phyloP scores from a whole-genome alignment of 64 coral and sea anemone genomes.

The Dendrophyllia cribrosa region DNA sequence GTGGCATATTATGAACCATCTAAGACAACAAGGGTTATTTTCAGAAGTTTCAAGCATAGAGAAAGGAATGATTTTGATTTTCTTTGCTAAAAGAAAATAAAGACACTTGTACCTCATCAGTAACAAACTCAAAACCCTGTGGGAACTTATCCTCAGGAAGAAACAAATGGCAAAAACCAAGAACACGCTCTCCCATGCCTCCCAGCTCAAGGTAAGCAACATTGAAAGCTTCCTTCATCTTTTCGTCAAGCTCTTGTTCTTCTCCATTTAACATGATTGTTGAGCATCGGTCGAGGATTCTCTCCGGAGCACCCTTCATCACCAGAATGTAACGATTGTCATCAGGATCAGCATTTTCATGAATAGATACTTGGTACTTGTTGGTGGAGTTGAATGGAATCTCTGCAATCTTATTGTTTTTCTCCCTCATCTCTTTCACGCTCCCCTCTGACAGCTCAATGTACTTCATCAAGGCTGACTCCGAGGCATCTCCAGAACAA shows the following conservation, averaged over 20 bases:
- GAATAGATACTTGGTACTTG: slow-evolving; percentile 98
- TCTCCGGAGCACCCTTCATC: slow-evolving; percentile 98
- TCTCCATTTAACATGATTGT: slow-evolving; percentile 84
- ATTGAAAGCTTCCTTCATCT: slow-evolving; percentile 84
- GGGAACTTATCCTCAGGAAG: slow-evolving; percentile 87
- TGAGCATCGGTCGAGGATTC: slow-evolving; percentile 94
- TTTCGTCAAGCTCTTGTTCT: slow-evolving; percentile 74
- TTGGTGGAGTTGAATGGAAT: slow-evolving; percentile 99
- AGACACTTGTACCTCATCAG: slow-evolving; percentile 75
- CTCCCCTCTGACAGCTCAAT: slow-evolving; percentile 86
- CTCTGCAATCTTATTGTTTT: slow-evolving; percentile 84
- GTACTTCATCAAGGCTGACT: slow-evolving; percentile 95
- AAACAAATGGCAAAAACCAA: slow-evolving; percentile 95
- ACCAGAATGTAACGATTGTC: slow-evolving; percentile 88
- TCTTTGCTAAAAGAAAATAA: neutral
- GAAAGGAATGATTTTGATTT: too few relatives aligned
- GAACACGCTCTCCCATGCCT: slow-evolving; percentile 95
- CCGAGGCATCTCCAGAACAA: slow-evolving; percentile 96
- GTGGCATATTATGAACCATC: neutral
- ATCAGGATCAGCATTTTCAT: slow-evolving; percentile 62
- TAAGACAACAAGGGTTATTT: neutral
- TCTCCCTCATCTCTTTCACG: slow-evolving; percentile 79
- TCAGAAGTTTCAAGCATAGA: neutral
- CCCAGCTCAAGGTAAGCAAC: slow-evolving; percentile 94
- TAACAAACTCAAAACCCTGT: slow-evolving; percentile 84